Base-by-base conservation (phyloP, 1,140 invertebrate genomes). In the Leptopilina clavipes region DNA sequence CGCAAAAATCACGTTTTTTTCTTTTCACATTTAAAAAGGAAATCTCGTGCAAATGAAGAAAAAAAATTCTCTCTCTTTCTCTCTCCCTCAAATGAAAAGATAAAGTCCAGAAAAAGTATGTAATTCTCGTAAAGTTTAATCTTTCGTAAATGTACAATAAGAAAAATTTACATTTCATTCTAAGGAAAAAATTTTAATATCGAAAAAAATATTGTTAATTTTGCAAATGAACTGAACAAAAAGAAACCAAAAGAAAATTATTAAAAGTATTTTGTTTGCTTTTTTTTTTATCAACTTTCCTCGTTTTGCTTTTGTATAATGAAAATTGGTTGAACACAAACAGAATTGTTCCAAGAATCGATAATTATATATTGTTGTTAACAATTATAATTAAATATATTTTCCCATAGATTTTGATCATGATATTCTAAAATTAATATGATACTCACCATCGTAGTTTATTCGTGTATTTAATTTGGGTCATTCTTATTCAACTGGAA, bases 401-500 rank as follows among this genome's bases (percentile, higher is more conserved):
- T 31, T n/a, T 65, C 6, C 22, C 25, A 12, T 3, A 3, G 5
- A 37, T 54, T 9, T 11, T 54, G 52, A 11, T 52, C 3, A 18
- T 40, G 5, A 19, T 6, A 14, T n/a, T 5, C 9, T 31, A 65
- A 65, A 65, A 31, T 65, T 65, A 65, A 65, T 65, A 22, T 31
- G 59, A 25, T 31, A 65, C 59, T 14, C 1, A n/a, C 12, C 12
- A 65, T 40, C 37, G 6, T 1, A 40, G 25, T 65, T 2, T 14
- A 7, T 31, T 65, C 56, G 25, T 65, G 6, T n/a, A 14, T 31
- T n/a, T 31, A n/a, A 65, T 65, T 3, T 65, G 25, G 59, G 59
- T 65, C 59, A 65, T 31, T 31, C 22, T 65, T 65, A 37, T 37
- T 65, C 59, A 31, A 31, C 22, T 65, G 22, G 59, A 65, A 65